Conservation (phyloP, 1,140 invertebrate genomes). For the Elymnias hypermnestra region DNA sequence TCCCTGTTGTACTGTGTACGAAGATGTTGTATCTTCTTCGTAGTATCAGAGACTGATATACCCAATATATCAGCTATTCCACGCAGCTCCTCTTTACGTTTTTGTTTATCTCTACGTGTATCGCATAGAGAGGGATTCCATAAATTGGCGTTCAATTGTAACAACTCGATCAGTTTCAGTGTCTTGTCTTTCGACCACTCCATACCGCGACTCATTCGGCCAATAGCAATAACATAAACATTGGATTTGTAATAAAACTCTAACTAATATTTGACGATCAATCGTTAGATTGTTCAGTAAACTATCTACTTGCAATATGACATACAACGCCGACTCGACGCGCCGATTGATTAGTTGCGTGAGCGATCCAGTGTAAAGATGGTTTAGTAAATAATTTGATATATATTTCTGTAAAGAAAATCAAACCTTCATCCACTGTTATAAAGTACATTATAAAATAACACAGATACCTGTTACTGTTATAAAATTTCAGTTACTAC, state of each 20-base stretch:
- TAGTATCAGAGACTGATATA: slow-evolving; percentile 55
- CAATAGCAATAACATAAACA: slow-evolving; percentile 37
- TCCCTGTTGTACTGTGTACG: slow-evolving; percentile 67
- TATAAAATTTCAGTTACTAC: too few relatives aligned
- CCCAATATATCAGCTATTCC: slow-evolving; percentile 50
- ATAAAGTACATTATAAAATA: too few relatives aligned
- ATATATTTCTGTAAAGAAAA: too few relatives aligned
- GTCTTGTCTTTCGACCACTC: slow-evolving; percentile 69
- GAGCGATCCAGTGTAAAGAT: slow-evolving; percentile 16
- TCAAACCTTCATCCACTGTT: too few relatives aligned
- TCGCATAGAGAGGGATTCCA: slow-evolving; percentile 65
- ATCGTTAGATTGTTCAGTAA: slow-evolving; percentile 48
- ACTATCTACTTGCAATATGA: slow-evolving; percentile 19
- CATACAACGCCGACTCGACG: slow-evolving; percentile 10
- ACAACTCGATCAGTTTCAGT: slow-evolving; percentile 56
- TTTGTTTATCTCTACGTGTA: slow-evolving; percentile 60
- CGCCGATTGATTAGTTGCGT: slow-evolving; percentile 28
- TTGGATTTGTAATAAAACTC: slow-evolving; percentile 27
- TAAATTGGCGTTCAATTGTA: slow-evolving; percentile 57
- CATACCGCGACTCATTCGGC: slow-evolving; percentile 38
- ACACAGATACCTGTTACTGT: too few relatives aligned
- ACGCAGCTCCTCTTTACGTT: slow-evolving; percentile 59
- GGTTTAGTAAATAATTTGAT: too few relatives aligned
- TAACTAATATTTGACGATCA: slow-evolving; percentile 34
- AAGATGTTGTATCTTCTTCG: slow-evolving; percentile 67